Conservation (phyloP, 1,140 invertebrate genomes). For the Phymorhynchus buccinoides region DNA sequence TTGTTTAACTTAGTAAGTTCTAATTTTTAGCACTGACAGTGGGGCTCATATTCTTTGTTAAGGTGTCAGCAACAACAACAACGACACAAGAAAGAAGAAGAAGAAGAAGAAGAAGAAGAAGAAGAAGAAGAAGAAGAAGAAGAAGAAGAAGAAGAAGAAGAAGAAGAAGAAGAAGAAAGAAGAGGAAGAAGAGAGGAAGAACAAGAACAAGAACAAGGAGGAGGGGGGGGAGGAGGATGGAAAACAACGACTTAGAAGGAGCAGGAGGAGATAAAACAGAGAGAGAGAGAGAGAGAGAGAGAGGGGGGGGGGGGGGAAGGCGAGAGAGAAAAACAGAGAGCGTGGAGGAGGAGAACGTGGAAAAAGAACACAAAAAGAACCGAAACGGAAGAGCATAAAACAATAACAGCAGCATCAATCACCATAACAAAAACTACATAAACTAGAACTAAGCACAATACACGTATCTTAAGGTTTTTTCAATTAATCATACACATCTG, state of each 20-base stretch:
- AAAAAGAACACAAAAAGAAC: not conserved
- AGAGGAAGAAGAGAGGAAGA: not conserved
- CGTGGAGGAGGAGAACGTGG: not conserved
- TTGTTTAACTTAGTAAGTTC: no score
- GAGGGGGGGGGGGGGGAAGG: constrained; percentile 12
- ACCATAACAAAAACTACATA: no score
- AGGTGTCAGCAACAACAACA: no score
- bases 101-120: constrained; percentile 3
- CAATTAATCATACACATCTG: no score
- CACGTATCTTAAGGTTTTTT: no score
- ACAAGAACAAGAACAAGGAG: no score
- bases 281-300: constrained; percentile 26
- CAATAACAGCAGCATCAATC: no score
- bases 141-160: not conserved
- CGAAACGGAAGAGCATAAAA: not conserved
- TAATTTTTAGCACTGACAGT: no score
- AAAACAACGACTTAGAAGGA: no score
- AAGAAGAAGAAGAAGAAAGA: not conserved
- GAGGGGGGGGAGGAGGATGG: not conserved
- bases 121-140: not conserved
- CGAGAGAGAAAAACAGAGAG: not conserved
- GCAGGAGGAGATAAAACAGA: not conserved
- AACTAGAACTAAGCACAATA: no score
- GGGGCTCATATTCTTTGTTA: no score
- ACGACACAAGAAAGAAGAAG: not conserved